These are phyloP conservation scores for Aleiodes leptofemur DNA, from an alignment of 2,888 invertebrate species.

Conservation along the genomic window DNA sequence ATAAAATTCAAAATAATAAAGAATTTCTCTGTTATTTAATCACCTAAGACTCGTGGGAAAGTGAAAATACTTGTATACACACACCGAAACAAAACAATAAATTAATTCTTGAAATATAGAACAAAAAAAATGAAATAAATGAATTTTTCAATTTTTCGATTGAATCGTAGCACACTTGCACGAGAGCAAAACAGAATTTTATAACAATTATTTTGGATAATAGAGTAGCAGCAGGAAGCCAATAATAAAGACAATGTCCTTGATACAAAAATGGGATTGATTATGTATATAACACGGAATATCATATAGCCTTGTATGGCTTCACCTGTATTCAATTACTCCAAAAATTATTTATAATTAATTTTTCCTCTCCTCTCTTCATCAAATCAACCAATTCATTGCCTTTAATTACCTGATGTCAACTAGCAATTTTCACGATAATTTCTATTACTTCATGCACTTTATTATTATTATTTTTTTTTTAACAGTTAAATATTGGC, in stretches of 20 bases:
- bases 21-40: too few species aligned
- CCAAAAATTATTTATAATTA: neutral
- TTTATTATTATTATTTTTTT: slow-evolving; percentile 13
- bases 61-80: too few species aligned
- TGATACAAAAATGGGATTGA: slow-evolving; percentile 32
- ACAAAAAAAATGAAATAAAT: too few species aligned
- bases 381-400: neutral
- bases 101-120: too few species aligned
- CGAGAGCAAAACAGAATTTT: neutral
- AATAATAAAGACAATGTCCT: slow-evolving; percentile 34
- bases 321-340: slow-evolving; percentile 23
- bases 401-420: slow-evolving; percentile 1
- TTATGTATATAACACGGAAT: slow-evolving; percentile 25
- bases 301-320: slow-evolving; percentile 29
- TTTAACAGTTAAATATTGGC: slow-evolving; percentile 6
- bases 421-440: neutral
- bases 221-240: slow-evolving; percentile 10
- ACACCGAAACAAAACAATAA: too few species aligned
- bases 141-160: too few species aligned
- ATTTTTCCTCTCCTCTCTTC: neutral
- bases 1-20: too few species aligned
- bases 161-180: too few species aligned
- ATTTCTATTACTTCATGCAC: neutral
- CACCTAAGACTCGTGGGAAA: too few species aligned
- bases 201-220: neutral